Percentiles rank a stretch among this genome's conserved stretches.
Conservation (phyloP, 2,888 invertebrate species). For the Aphodius sticticus region DNA sequence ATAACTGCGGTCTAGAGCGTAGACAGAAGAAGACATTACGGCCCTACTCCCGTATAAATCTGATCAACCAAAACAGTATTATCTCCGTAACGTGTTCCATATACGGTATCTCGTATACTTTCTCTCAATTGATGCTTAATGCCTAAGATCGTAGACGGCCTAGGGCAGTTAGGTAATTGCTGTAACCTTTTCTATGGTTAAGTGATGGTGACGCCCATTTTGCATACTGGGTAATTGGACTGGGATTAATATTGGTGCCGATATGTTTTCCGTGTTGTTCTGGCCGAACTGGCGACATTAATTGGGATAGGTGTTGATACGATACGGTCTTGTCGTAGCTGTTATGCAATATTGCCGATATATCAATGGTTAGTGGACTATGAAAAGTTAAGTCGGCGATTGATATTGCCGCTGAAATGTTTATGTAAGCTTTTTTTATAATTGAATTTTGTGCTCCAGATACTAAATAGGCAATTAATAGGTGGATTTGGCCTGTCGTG, state of each 20-base stretch:
- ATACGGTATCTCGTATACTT: background rate
- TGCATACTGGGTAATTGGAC: constrained; percentile 4
- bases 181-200: background rate
- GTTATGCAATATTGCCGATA: background rate
- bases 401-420: background rate
- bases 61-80: background rate
- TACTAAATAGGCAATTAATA: constrained; percentile 4
- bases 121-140: background rate
- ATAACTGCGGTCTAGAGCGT: background rate
- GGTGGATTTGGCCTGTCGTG: background rate
- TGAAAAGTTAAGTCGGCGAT: background rate
- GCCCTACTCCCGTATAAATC: background rate
- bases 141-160: background rate
- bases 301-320: background rate
- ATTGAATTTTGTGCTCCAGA: background rate
- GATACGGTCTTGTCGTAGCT: background rate
- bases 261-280: background rate
- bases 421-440: background rate
- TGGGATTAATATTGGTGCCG: background rate
- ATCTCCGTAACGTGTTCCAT: background rate
- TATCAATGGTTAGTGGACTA: background rate
- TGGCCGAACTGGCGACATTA: background rate
- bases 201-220: background rate
- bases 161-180: background rate
- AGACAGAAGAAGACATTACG: constrained; percentile 4